Evolutionary conservation across 2,797 vertebrate species (phyloP).

Genomic region (Coluber constrictor): DNA sequence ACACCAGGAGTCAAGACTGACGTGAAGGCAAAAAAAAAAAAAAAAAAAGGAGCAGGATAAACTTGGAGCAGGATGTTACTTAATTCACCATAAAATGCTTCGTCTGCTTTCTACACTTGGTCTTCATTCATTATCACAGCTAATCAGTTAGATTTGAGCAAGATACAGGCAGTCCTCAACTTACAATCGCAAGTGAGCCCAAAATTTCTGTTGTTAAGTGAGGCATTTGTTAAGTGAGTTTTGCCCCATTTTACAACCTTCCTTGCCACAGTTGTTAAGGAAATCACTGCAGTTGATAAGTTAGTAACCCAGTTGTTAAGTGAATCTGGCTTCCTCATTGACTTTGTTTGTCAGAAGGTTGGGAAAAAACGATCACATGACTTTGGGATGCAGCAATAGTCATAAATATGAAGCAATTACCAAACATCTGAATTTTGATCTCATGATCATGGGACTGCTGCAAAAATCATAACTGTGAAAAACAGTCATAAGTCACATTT

Average conservation of each 20-base stretch:
- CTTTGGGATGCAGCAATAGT: neutral
- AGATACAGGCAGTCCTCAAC: neutral
- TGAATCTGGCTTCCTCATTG: neutral
- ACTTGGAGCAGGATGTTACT: neutral
- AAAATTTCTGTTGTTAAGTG: neutral
- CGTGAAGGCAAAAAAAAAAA: neutral
- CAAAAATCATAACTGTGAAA: neutral
- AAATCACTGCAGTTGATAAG: neutral
- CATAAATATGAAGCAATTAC: neutral
- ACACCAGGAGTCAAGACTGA: neutral
- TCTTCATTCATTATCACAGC: constrained; percentile 33
- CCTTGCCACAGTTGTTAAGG: neutral
- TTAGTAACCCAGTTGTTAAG: neutral
- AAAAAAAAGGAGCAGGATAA: neutral
- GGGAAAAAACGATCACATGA: neutral
- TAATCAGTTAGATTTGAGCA: constrained; percentile 46
- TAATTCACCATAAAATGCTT: neutral
- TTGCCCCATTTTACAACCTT: neutral
- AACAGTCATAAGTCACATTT: neutral
- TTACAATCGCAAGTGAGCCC: no score
- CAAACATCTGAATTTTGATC: neutral
- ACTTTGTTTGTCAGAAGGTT: neutral
- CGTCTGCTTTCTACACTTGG: neutral
- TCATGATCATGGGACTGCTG: neutral
- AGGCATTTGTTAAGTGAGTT: neutral